Evolutionary conservation across 1,140 invertebrate genomes (phyloP).

Genomic region (Tachypleus tridentatus): DNA sequence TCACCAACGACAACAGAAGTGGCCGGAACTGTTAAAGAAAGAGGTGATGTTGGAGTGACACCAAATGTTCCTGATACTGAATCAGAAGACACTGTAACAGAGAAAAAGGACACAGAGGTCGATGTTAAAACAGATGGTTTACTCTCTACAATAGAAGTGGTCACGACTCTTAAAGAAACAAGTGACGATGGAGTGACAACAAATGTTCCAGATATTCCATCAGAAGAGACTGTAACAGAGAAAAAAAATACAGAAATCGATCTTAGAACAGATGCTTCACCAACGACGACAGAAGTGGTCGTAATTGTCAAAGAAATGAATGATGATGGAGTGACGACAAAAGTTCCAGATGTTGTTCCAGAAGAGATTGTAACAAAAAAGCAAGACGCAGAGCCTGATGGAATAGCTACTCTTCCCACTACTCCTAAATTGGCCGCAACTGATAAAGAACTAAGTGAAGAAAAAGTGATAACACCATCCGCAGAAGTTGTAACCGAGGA

Average conservation of each 20-base stretch:
- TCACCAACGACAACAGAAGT: slow-evolving; percentile 2
- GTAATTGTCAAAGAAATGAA: neutral
- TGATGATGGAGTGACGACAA: neutral
- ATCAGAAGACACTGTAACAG: slow-evolving; percentile 1
- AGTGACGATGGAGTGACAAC: too few species aligned
- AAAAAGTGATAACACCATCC: slow-evolving; percentile 20
- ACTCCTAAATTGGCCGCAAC: too few species aligned
- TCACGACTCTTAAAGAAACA: neutral
- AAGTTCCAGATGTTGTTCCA: slow-evolving; percentile 7
- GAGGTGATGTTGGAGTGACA: neutral
- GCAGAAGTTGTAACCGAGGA: slow-evolving; percentile 20
- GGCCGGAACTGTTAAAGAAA: slow-evolving; percentile 8
- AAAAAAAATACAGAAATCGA: neutral
- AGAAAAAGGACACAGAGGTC: slow-evolving; percentile 9
- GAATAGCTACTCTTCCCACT: too few species aligned
- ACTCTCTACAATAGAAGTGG: neutral
- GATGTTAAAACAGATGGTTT: neutral
- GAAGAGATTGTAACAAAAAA: slow-evolving; percentile 4
- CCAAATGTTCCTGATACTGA: too few species aligned
- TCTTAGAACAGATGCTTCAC: neutral
- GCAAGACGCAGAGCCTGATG: slow-evolving; percentile 7
- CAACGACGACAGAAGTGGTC: neutral
- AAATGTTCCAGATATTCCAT: too few species aligned
- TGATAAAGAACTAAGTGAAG: neutral
- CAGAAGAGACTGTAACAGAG: neutral